These are phyloP conservation scores for Ia io DNA, from an alignment of 2,113 vertebrate species.

Conservation along the genomic window DNA sequence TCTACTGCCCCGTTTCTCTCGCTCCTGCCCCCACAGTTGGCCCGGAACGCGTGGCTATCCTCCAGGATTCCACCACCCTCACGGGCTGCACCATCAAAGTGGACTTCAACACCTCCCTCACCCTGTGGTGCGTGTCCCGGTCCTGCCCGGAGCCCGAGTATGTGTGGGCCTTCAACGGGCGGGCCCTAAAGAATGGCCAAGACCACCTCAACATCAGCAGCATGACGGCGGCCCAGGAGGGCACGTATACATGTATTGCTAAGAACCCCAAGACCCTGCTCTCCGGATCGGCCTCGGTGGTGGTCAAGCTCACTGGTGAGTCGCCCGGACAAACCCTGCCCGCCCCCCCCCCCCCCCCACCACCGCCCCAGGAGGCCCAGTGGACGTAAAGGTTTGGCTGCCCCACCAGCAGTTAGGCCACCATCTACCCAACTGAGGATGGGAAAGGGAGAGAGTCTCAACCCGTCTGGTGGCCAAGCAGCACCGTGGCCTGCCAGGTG, in stretches of 20 bases:
- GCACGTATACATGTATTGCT: constrained; percentile 66
- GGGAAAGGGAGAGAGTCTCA: background rate
- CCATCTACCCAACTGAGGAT: background rate
- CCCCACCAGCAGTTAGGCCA: background rate
- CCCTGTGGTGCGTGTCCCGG: constrained; percentile 58
- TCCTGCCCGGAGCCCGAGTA: constrained; percentile 74
- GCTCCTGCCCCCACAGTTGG: constrained; percentile 58
- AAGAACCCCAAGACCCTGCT: constrained; percentile 75
- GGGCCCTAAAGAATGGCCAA: background rate
- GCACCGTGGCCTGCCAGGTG: background rate
- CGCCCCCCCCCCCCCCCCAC: accelerated
- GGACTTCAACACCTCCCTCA: constrained; percentile 59
- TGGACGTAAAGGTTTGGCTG: background rate
- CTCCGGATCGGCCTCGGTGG: constrained; percentile 67
- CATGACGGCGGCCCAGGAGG: constrained; percentile 55
- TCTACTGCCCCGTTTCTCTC: constrained; percentile 20
- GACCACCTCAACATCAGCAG: constrained; percentile 63
- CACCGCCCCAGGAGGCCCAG: no score
- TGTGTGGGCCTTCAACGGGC: constrained; percentile 66
- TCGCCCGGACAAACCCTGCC: background rate
- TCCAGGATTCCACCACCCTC: constrained; percentile 66
- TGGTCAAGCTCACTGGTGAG: constrained; percentile 74
- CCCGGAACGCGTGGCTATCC: constrained; percentile 67
- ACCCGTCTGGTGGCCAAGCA: background rate
- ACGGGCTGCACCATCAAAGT: constrained; percentile 74